These are phyloP conservation scores for Danaus chrysippus DNA, from an alignment of 2,888 invertebrate genomes.

Conservation along the genomic window DNA sequence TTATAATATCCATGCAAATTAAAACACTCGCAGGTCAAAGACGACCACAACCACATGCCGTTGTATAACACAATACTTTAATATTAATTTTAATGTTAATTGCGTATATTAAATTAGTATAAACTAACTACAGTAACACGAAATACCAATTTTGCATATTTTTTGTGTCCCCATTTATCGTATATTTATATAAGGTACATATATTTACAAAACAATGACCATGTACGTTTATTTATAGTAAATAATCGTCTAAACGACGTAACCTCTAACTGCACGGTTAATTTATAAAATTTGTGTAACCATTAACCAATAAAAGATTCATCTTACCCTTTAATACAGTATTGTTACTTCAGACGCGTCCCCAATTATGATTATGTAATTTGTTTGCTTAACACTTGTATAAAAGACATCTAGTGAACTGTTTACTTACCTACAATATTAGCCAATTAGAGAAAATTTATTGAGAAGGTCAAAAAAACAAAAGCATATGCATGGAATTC, in stretches of 20 bases:
- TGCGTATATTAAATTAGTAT: not conserved
- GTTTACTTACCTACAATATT: no score
- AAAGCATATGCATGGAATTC: no score
- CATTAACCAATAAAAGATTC: not conserved
- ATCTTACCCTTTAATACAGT: not conserved
- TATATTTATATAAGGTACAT: no score
- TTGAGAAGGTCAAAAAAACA: no score
- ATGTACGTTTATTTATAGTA: not conserved
- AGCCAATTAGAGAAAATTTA: no score
- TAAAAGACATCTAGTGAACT: no score
- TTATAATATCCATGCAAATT: not conserved
- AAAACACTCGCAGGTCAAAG: not conserved
- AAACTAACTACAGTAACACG: no score
- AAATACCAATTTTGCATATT: no score
- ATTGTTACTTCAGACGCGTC: not conserved
- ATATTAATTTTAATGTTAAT: not conserved
- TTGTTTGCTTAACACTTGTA: no score
- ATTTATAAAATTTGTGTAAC: slow-evolving; percentile 4
- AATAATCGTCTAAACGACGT: not conserved
- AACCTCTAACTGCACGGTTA: not conserved
- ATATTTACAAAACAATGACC: slow-evolving; percentile 5
- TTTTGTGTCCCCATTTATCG: no score
- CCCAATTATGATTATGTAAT: not conserved
- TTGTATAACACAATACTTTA: not conserved
- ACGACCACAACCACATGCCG: not conserved